Conservation (phyloP, 2,113 vertebrate genomes). For the Aplodontia rufa region DNA sequence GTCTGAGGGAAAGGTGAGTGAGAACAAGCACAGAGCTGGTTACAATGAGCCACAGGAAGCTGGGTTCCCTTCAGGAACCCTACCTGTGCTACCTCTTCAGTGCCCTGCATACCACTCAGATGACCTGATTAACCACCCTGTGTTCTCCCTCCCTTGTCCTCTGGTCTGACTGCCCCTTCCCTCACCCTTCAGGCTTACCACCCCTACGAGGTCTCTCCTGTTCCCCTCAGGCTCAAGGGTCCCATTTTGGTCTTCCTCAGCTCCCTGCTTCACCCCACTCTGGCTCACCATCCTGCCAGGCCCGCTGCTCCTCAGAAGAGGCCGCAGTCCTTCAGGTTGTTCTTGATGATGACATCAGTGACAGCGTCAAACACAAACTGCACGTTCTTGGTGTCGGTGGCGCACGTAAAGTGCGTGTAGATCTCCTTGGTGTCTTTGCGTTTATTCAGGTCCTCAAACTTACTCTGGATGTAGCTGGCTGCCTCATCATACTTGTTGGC, state of each 20-base stretch:
- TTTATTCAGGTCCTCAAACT: slow-evolving; percentile 99
- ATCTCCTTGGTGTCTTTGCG: slow-evolving; percentile 99
- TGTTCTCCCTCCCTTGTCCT: background rate
- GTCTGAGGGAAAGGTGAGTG: background rate
- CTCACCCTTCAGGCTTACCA: background rate
- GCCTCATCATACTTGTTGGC: slow-evolving; percentile 97
- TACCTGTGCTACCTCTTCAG: background rate
- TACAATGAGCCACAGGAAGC: background rate
- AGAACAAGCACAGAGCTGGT: background rate
- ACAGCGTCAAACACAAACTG: slow-evolving; percentile 99
- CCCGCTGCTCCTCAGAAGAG: slow-evolving; percentile 88
- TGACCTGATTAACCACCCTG: background rate
- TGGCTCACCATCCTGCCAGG: slow-evolving; percentile 77
- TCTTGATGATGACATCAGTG: slow-evolving; percentile 99
- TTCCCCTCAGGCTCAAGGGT: background rate
- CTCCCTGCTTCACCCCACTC: background rate
- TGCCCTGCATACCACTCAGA: background rate
- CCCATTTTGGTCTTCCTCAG: background rate
- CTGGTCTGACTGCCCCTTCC: background rate
- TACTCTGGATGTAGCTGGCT: slow-evolving; percentile 97
- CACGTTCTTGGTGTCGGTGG: slow-evolving; percentile 99
- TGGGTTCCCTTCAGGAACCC: background rate
- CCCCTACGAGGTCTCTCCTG: background rate
- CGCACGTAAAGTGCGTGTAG: slow-evolving; percentile 99
- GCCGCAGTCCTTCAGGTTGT: slow-evolving; percentile 99